Evolutionary conservation across 2,113 vertebrate species (phyloP), one percentile per base, ranked within the genome.

Genomic region (Prionailurus bengalensis): DNA sequence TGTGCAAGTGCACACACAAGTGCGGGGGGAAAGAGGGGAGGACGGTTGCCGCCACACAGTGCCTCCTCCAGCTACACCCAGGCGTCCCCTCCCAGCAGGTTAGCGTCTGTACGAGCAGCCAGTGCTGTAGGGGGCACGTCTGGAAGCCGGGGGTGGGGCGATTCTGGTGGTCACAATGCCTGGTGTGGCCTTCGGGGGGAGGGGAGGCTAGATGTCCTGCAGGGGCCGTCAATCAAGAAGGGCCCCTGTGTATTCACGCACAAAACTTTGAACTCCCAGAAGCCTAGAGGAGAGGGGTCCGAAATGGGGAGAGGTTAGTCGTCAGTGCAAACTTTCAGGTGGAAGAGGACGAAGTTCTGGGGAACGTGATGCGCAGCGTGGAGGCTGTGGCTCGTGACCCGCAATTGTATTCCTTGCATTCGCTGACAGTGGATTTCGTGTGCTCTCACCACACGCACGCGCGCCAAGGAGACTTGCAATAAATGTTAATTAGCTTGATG

Each of bases 21-120:
- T 42, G 21, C 4, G 39, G 36, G 39, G 17, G 17, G 36, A 27
- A 25, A 1, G 58, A 27, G 61, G 16, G 13, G 21, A 13, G 12
- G 71, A 23, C 6, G 71, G 39, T 6, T 13, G 81, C 5, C 2
- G 0, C 48, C 7, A 5, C 8, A 0, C 15, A 4, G 11, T 14
- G 7, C 4, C 12, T 0, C 74, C 7, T 29, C 45, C 25, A 0
- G 7, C 29, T 42, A 39, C 14, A 11, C n/a, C 85, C 29, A 7
- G 4, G 7, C 25, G 7, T 4, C 4, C 14, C 48, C 1, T 8
- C 31, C 89, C 58, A 3, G 19, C 91, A 81, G 31, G 66, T 2
- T 16, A 3, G 63, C 48, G 1, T 33, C 36, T 51, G n/a, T 2
- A 19, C 15, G 17, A 31, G 51, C 1, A 45, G 70, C 25, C 45